These are phyloP conservation scores for Sebastolobus altivelis DNA, from an alignment of 2,797 vertebrate species.

Conservation along the genomic window DNA sequence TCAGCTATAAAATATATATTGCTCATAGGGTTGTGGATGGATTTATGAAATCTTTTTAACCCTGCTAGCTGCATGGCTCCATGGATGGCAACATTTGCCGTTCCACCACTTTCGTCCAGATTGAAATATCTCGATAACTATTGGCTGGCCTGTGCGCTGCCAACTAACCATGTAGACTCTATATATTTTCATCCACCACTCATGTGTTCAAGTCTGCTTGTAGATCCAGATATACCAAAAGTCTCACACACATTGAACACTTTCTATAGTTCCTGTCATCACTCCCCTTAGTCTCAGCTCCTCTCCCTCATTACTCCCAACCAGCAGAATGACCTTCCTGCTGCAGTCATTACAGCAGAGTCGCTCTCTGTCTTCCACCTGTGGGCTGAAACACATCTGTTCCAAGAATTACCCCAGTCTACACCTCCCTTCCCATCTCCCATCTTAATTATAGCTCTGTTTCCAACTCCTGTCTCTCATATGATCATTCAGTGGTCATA, in stretches of 20 bases:
- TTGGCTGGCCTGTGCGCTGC: background rate
- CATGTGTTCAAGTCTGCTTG: background rate
- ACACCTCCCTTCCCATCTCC: background rate
- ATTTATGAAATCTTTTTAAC: background rate
- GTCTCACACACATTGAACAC: no score
- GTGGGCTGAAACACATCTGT: conserved; percentile 21
- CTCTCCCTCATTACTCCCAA: conserved; percentile 11
- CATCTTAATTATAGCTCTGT: background rate
- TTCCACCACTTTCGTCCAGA: background rate
- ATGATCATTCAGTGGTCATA: background rate
- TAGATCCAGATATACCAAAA: background rate
- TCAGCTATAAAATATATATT: background rate
- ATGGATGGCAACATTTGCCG: no score
- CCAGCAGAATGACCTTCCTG: conserved; percentile 19
- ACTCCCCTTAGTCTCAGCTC: background rate
- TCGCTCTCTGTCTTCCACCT: background rate
- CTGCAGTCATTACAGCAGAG: conserved; percentile 15
- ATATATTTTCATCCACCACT: background rate
- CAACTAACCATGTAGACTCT: no score
- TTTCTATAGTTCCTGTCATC: background rate
- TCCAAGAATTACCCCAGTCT: background rate
- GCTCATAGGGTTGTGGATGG: background rate
- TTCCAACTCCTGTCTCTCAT: background rate
- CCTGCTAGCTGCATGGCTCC: background rate
- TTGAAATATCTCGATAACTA: background rate